phyloP scores from a whole-genome alignment of 2,797 vertebrate species.

The Amazona ochrocephala region DNA sequence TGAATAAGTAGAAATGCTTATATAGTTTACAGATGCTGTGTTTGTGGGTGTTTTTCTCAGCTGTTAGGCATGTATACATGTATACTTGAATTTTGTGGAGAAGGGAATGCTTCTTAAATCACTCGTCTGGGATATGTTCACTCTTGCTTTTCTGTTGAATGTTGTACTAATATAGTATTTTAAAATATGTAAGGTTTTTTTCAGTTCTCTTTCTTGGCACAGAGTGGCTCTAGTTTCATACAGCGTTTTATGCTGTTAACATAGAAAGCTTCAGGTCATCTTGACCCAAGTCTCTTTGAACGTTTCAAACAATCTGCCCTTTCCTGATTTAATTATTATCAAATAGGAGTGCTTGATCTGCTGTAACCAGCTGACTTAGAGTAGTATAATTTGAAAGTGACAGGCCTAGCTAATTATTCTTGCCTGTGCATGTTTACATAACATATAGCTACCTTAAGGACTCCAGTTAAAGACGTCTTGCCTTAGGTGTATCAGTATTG shows the following conservation, averaged over 20 bases:
- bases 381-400: background rate
- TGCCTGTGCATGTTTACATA: background rate
- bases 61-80: background rate
- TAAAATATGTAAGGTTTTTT: background rate
- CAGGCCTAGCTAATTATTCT: background rate
- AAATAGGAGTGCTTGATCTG: background rate
- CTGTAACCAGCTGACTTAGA: background rate
- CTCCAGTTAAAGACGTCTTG: background rate
- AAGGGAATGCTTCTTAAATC: background rate
- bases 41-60: background rate
- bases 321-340: background rate
- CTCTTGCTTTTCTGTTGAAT: background rate
- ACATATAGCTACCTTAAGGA: background rate
- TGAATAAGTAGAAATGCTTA: background rate
- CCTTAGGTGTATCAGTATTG: background rate
- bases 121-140: background rate
- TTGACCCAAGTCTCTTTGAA: background rate
- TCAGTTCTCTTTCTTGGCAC: background rate
- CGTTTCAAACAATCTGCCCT: background rate
- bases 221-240: background rate
- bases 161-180: background rate
- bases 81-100: background rate
- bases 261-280: background rate
- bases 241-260: background rate
- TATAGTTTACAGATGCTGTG: background rate